Percentiles rank a stretch among this genome's conserved stretches.
Evolutionary conservation across 2,797 vertebrate genomes (phyloP).

Genomic region (Carcharodon carcharias): DNA sequence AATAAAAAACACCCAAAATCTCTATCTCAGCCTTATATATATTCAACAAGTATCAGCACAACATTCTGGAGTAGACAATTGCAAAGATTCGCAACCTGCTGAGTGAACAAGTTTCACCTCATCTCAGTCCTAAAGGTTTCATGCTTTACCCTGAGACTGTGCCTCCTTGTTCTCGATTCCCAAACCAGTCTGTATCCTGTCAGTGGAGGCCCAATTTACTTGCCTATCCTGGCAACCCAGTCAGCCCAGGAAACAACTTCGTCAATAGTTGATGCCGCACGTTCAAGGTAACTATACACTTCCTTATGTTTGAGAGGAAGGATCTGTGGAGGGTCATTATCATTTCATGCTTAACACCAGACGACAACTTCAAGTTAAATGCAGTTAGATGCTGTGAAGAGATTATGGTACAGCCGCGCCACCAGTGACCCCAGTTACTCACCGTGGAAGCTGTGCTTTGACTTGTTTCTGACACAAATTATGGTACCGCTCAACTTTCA

Average conservation of each 20-base stretch:
- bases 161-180: no score
- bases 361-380: no score
- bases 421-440: slow-evolving; percentile 39
- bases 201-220: background rate
- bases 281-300: no score
- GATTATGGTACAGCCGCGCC: background rate
- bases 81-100: no score
- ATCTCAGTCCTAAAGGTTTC: background rate
- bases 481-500: slow-evolving; percentile 94
- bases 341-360: background rate
- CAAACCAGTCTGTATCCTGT: background rate
- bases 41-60: no score
- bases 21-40: no score
- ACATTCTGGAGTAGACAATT: no score
- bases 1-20: no score
- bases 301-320: no score
- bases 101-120: no score
- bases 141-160: background rate
- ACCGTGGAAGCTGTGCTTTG: slow-evolving; percentile 95
- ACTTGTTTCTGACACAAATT: slow-evolving; percentile 96
- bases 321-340: background rate
- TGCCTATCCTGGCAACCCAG: background rate
- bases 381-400: background rate
- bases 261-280: background rate
- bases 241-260: background rate